phyloP scores from a whole-genome alignment of 2,888 invertebrate genomes.

The Sceliomorpha sp. region DNA sequence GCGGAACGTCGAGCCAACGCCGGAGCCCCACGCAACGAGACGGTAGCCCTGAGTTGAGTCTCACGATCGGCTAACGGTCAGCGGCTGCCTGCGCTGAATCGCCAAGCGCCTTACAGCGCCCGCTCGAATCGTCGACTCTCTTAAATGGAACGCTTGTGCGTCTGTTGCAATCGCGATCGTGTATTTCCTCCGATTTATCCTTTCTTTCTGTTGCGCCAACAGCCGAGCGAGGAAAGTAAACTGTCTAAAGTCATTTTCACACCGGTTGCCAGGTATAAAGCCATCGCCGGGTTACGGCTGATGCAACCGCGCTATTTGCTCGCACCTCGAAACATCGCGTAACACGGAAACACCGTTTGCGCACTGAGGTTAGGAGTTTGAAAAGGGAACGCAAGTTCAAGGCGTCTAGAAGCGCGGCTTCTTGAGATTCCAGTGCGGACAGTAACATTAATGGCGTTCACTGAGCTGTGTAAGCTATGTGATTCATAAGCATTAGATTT shows the following conservation, averaged over 20 bases:
- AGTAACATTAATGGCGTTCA: constrained; percentile 55
- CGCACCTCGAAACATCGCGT: constrained; percentile 42
- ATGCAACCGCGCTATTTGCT: constrained; percentile 34
- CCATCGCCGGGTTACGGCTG: constrained; percentile 20
- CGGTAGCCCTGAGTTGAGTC: constrained; percentile 50
- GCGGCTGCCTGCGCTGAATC: constrained; percentile 46
- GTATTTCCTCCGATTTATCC: constrained; percentile 29
- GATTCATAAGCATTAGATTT: constrained; percentile 40
- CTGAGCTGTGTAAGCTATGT: constrained; percentile 52
- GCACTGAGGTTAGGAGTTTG: constrained; percentile 40
- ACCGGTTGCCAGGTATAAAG: background rate
- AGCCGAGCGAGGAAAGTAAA: no score
- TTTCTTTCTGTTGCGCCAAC: constrained; percentile 12
- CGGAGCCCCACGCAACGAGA: background rate
- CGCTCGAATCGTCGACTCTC: constrained; percentile 48
- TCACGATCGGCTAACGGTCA: constrained; percentile 52
- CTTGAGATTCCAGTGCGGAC: constrained; percentile 55
- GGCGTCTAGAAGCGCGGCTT: constrained; percentile 55
- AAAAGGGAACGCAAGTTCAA: constrained; percentile 59
- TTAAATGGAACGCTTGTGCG: constrained; percentile 36
- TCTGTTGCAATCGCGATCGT: constrained; percentile 32
- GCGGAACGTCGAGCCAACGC: constrained; percentile 13
- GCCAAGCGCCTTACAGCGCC: constrained; percentile 23
- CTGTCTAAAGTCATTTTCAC: no score
- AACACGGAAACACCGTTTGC: constrained; percentile 56